Percentiles rank a stretch among this genome's conserved stretches.
phyloP scores from a whole-genome alignment of 2,113 vertebrate genomes.

The Strix aluco region DNA sequence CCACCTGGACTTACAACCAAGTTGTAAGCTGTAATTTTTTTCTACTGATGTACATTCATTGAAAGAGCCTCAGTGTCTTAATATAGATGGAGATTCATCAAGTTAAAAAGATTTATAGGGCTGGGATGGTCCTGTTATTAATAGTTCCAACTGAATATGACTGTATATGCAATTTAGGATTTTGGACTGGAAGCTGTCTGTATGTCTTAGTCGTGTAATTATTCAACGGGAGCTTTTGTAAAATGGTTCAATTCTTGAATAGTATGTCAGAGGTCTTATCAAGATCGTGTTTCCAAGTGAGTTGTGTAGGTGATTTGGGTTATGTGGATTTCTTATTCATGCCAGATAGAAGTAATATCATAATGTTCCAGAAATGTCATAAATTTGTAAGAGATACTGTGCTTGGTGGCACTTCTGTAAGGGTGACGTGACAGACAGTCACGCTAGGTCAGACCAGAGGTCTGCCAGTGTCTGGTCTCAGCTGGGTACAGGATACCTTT shows the following conservation, averaged over 20 bases:
- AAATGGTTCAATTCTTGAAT: neutral
- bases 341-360: neutral
- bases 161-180: neutral
- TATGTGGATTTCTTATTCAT: neutral
- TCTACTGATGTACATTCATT: neutral
- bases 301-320: neutral
- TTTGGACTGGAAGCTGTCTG: neutral
- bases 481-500: neutral
- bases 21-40: neutral
- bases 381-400: neutral
- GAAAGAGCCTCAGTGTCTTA: neutral
- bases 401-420: neutral
- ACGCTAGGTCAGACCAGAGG: neutral
- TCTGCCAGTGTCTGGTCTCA: neutral
- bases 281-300: neutral
- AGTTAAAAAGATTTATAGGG: neutral
- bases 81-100: neutral
- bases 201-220: neutral
- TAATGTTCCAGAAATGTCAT: neutral
- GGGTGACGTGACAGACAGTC: neutral
- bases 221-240: neutral
- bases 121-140: neutral
- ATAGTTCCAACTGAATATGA: neutral
- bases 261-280: neutral
- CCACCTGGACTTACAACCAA: neutral